Base-by-base conservation (phyloP, 1,140 invertebrate genomes). In the Onthophagus taurus region DNA sequence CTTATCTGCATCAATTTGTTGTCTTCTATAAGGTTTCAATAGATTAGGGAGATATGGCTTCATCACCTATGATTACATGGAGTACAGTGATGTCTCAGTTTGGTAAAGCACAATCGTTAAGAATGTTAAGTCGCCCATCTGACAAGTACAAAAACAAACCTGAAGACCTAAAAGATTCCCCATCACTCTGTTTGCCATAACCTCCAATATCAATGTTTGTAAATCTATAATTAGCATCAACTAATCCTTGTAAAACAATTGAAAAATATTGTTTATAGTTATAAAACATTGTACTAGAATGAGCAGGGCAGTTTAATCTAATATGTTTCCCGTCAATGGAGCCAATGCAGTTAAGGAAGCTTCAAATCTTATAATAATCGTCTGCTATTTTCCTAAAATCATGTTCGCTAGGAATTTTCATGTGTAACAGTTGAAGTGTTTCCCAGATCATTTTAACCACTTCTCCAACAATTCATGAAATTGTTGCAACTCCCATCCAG, bases 221-320 rank as follows among this genome's bases (percentile, higher is more conserved):
- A 51, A 67, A 70, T 45, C 53, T 58, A 46, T 64, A 66, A 50
- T 68, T 48, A 30, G 60, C 54, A 42, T 67, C 66, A 41, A 47
- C 54, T 13, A 66, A 39, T 23, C 54, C 67, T 30, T 66, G 51
- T 14, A 70, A 50, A 41, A 69, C 60, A 18, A 68, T 61, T 21
- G n/a, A n/a, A n/a, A n/a, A n/a, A n/a, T n/a, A n/a, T n/a, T n/a
- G n/a, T n/a, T n/a, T n/a, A n/a, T n/a, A 66, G 47, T 63, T 66
- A 44, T 51, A 62, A 47, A 48, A 65, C 41, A 50, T 34, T 9
- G 60, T 60, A 13, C 59, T 59, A 23, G 51, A 51, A 18, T 49
- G 31, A 8, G 31, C 2, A 36, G 62, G 59, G 26, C 35, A 31
- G 8, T 29, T 23, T 31, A 59, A 42, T 23, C 33, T 18, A 31